phyloP scores from a whole-genome alignment of 2,797 vertebrate species.

The Tenualosa ilisha region DNA sequence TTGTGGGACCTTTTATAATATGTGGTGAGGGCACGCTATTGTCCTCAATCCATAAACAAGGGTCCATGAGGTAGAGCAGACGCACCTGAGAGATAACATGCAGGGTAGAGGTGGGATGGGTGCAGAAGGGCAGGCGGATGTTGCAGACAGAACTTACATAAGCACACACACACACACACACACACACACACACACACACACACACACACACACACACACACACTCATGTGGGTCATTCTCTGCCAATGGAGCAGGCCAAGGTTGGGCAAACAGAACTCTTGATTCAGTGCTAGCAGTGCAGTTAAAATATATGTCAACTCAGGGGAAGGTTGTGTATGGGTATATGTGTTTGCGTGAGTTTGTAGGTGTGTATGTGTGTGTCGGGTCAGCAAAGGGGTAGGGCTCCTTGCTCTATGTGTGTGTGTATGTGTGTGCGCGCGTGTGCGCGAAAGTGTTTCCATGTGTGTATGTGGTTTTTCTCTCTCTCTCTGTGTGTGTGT shows the following conservation, averaged over 20 bases:
- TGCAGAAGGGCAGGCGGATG: not conserved
- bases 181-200: slow-evolving; percentile 5
- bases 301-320: not conserved
- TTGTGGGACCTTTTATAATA: not conserved
- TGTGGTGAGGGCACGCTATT: not conserved
- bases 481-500: no score
- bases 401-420: not conserved
- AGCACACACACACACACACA: not conserved
- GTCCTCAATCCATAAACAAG: not conserved
- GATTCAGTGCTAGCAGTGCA: not conserved
- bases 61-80: not conserved
- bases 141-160: not conserved
- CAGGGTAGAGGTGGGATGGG: not conserved
- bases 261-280: not conserved
- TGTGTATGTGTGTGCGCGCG: not conserved
- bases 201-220: slow-evolving; percentile 23
- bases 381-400: not conserved
- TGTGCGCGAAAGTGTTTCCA: not conserved
- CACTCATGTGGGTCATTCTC: not conserved
- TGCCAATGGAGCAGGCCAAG: slow-evolving; percentile 5
- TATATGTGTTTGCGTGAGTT: not conserved
- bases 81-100: not conserved
- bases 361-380: not conserved
- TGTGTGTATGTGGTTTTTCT: not conserved
- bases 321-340: not conserved